Evolutionary conservation across 2,888 invertebrate genomes (phyloP).

Genomic region (Chironomus riparius): DNA sequence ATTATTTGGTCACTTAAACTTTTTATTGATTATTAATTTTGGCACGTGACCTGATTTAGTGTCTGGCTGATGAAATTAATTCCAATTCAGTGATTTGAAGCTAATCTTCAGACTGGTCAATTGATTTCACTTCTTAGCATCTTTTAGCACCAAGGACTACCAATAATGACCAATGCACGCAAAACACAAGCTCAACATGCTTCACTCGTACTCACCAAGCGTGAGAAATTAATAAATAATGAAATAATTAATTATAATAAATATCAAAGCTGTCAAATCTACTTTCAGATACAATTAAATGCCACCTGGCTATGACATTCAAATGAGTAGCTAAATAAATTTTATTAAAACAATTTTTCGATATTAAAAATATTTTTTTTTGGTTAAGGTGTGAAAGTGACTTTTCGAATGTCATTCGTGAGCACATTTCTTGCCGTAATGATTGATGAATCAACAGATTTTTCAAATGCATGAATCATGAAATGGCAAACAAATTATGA

Average conservation of each 20-base stretch:
- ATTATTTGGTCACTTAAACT: too few relatives aligned
- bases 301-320: neutral
- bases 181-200: neutral
- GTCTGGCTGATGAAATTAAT: too few relatives aligned
- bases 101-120: too few relatives aligned
- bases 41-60: too few relatives aligned
- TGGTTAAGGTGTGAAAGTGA: conserved; percentile 13
- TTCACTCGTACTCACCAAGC: neutral
- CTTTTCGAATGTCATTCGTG: neutral
- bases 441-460: neutral
- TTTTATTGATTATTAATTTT: too few relatives aligned
- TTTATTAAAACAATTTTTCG: neutral
- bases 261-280: conserved; percentile 10
- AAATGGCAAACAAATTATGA: neutral
- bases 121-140: too few relatives aligned
- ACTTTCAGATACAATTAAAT: neutral
- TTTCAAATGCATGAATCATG: neutral
- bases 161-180: too few relatives aligned
- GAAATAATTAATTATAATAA: conserved; percentile 21
- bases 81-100: too few relatives aligned
- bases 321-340: neutral
- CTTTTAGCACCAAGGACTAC: too few relatives aligned
- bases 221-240: conserved; percentile 18
- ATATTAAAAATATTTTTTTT: neutral
- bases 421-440: neutral